phyloP scores from a whole-genome alignment of 2,113 vertebrate species.

The Myiozetetes cayanensis region DNA sequence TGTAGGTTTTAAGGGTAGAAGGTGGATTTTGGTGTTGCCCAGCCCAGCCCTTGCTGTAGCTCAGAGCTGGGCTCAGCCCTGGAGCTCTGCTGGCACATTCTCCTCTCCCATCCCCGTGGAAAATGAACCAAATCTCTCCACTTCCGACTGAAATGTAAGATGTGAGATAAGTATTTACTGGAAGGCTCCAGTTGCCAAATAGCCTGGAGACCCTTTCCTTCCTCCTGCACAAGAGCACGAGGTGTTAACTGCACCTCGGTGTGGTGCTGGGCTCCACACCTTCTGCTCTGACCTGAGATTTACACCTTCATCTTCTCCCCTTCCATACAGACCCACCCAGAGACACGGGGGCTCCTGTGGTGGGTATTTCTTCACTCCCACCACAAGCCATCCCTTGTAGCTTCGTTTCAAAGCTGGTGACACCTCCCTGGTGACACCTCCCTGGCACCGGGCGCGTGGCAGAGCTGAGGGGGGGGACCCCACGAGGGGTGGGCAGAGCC shows the following conservation, averaged over 20 bases:
- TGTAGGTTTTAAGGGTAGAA: background rate
- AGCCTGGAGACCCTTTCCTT: background rate
- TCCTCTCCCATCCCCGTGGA: background rate
- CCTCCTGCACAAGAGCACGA: background rate
- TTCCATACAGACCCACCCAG: background rate
- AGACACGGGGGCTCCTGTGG: background rate
- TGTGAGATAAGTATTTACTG: background rate
- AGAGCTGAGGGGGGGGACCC: background rate
- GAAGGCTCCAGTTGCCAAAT: background rate
- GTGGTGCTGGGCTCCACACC: background rate
- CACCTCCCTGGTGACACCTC: background rate
- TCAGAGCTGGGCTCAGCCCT: background rate
- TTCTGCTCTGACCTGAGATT: background rate
- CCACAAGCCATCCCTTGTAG: background rate
- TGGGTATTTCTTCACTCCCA: constrained; percentile 10
- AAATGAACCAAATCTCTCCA: background rate
- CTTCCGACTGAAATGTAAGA: background rate
- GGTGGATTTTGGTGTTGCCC: background rate
- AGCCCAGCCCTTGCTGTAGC: fast-evolving
- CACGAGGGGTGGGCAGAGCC: background rate
- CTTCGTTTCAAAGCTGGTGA: background rate
- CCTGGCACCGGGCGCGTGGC: background rate
- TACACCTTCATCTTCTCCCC: background rate
- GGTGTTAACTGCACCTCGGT: background rate
- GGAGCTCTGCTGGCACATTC: background rate